Conservation (phyloP, 2,113 vertebrate species). For the Dolichallabes microphthalmus region DNA sequence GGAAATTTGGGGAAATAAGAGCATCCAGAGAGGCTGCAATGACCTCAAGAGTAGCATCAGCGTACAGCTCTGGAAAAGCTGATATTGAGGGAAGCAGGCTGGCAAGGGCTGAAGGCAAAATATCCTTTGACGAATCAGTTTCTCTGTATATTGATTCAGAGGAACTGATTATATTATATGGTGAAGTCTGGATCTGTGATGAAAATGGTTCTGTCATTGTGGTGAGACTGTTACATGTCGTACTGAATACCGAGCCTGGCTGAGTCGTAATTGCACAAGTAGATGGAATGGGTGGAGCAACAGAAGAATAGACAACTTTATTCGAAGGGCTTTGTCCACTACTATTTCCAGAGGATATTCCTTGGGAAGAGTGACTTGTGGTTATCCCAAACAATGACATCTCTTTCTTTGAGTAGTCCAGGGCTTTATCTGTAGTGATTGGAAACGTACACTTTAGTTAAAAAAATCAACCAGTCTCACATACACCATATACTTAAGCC, state of each 20-base stretch:
- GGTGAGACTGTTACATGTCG: constrained; percentile 75
- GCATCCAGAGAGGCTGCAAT: constrained; percentile 78
- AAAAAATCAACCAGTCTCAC: constrained; percentile 53
- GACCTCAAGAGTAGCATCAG: constrained; percentile 82
- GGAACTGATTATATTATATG: constrained; percentile 83
- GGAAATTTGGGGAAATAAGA: constrained; percentile 79
- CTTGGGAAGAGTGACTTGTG: constrained; percentile 82
- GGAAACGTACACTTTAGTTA: constrained; percentile 77
- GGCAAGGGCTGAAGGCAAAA: constrained; percentile 75
- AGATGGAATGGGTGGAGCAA: constrained; percentile 86
- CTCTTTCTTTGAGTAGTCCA: constrained; percentile 96
- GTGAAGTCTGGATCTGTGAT: constrained; percentile 77
- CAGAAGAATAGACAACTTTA: constrained; percentile 92
- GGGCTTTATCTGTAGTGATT: constrained; percentile 94
- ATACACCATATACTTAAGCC: background rate
- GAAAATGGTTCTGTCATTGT: constrained; percentile 69
- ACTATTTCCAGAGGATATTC: constrained; percentile 78
- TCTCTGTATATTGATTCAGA: constrained; percentile 74
- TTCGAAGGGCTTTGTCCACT: constrained; percentile 87
- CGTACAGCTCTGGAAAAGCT: constrained; percentile 84
- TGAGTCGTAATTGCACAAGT: constrained; percentile 96
- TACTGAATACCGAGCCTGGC: constrained; percentile 91
- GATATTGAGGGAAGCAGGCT: constrained; percentile 78
- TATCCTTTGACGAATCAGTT: constrained; percentile 75
- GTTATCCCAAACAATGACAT: constrained; percentile 78